These are phyloP conservation scores for Charanyca ferruginea DNA, from an alignment of 2,888 invertebrate species.

Conservation along the genomic window DNA sequence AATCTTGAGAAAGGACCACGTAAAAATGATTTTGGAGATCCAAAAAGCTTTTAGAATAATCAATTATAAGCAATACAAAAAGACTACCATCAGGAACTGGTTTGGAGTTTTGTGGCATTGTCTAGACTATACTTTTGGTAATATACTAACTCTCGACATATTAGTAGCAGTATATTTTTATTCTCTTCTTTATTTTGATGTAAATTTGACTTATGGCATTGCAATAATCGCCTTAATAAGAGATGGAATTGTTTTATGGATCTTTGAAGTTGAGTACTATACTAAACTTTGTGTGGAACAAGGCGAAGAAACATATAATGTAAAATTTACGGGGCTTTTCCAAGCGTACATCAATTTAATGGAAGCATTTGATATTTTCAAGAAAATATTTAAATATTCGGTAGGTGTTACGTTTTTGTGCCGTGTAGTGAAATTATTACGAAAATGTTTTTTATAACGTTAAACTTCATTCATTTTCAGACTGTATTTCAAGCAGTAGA, in stretches of 20 bases:
- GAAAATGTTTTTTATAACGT: not conserved
- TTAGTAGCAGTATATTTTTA: not conserved
- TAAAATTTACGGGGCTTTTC: conserved; percentile 3
- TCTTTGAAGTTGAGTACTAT: conserved; percentile 12
- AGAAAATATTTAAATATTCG: conserved; percentile 18
- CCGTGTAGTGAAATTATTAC: not conserved
- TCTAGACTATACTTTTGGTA: not conserved
- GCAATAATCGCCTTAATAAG: conserved; percentile 17
- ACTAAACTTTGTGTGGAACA: not conserved
- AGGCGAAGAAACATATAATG: not conserved
- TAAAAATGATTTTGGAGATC: conserved; percentile 22
- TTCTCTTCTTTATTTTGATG: conserved; percentile 22
- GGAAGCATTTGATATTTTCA: conserved; percentile 26
- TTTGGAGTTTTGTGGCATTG: not conserved
- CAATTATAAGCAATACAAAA: conserved; percentile 12
- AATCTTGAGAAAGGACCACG: conserved; percentile 4
- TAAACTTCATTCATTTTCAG: not conserved
- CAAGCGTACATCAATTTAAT: conserved; percentile 14
- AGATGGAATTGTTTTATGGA: conserved; percentile 28
- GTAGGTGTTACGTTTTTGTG: conserved; percentile 5
- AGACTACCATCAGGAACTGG: conserved; percentile 14
- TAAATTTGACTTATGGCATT: conserved; percentile 9
- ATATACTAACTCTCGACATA: not conserved
- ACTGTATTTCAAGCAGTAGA: conserved; percentile 16
- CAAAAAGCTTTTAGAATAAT: conserved; percentile 20